Base-by-base conservation (phyloP, 1,140 invertebrate species). In the Philopotamus ludificatus region DNA sequence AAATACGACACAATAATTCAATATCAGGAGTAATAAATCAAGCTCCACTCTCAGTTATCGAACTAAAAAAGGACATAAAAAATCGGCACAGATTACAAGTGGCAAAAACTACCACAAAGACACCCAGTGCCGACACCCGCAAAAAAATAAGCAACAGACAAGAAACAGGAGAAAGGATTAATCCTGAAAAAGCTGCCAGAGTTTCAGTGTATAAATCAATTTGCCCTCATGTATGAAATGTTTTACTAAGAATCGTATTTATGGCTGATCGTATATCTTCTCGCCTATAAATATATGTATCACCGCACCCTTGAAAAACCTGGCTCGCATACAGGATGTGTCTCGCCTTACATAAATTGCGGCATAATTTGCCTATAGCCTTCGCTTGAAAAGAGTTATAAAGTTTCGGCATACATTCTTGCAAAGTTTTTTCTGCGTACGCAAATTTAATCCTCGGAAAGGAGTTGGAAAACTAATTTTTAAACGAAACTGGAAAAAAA, bases 401-500 rank as follows among this genome's bases (percentile, higher is more conserved):
- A 60, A 60, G 34, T 60, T 60, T 41, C 34, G 22, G 44, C 42
- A 41, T 39, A 45, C 47, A 47, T 60, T 42, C 44, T 60, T 47
- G 42, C 22, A 47, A 47, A 60, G 57, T 60, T 49, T 45, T 22
- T 39, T 41, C 22, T 42, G 26, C 4, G 57, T 60, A 41, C 57
- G 57, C 47, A 60, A 60, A 60, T 60, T 60, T 60, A 45, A 60
- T 60, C 57, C 57, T 23, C 18, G 34, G 45, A 60, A 60, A 60
- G 34, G 28, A 34, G 44, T 60, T 60, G 42, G 18, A 60, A 60
- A 60, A 60, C 57, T 60, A 60, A 60, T 60, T 60, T 60, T 47
- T 23, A 10, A 10, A 21, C 12, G 16, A 60, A 60, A n/a, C n/a
- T n/a, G n/a, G n/a, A n/a, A 47, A 47, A 47, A 47, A 60, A 60